Evolutionary conservation across 64 coral and sea anemone species (phyloP).

Genomic region (Catalaphyllia jardinei): DNA sequence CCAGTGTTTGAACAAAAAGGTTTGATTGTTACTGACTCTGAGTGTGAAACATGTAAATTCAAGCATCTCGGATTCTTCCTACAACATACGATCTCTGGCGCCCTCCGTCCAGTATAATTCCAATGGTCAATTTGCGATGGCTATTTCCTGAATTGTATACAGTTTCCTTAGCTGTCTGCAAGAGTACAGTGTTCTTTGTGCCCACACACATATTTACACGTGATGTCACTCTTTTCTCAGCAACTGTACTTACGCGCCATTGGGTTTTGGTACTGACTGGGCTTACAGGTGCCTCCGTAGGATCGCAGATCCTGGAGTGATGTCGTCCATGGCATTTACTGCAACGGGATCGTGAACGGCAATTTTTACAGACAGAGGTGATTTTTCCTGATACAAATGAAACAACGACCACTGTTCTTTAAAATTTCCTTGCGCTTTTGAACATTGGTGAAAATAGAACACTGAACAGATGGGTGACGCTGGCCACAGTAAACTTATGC

Average conservation of each 20-base stretch:
- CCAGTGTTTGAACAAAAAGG: conserved; percentile 53
- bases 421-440: conserved; percentile 67
- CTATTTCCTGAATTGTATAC: too few relatives aligned
- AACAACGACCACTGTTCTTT: conserved; percentile 46
- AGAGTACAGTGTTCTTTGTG: conserved; percentile 35
- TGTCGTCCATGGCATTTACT: conserved; percentile 50
- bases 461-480: conserved; percentile 48
- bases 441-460: conserved; percentile 67
- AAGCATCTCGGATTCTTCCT: conserved; percentile 32
- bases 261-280: too few relatives aligned
- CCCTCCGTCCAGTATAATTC: too few relatives aligned
- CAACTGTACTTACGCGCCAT: too few relatives aligned
- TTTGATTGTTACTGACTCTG: conserved; percentile 47
- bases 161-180: conserved; percentile 50
- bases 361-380: conserved; percentile 43
- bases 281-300: too few relatives aligned
- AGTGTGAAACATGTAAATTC: conserved; percentile 43
- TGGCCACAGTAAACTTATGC: conserved; percentile 62
- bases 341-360: conserved; percentile 26
- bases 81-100: conserved; percentile 58
- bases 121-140: too few relatives aligned
- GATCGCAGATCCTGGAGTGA: conserved; percentile 61
- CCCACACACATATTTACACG: conserved; percentile 28
- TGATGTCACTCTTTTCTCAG: neutral
- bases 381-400: conserved; percentile 61